phyloP scores from a whole-genome alignment of 2,113 vertebrate species.

The Oenanthe melanoleuca region DNA sequence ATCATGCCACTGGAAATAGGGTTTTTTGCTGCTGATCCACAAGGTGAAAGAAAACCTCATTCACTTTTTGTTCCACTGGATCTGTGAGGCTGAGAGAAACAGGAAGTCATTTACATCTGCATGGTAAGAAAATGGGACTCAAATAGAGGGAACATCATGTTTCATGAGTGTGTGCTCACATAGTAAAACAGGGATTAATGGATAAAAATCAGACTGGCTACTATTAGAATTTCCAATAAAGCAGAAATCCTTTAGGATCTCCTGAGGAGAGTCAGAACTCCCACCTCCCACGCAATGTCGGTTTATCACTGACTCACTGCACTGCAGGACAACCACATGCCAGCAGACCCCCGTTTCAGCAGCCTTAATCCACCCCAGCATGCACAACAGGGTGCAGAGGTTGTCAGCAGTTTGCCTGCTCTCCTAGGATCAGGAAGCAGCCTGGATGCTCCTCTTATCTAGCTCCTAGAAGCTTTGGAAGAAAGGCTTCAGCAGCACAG shows the following conservation, averaged over 20 bases:
- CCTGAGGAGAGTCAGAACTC: not conserved
- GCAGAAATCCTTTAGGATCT: not conserved
- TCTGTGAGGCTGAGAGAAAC: not conserved
- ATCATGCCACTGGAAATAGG: not conserved
- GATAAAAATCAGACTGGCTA: not conserved
- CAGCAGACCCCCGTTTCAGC: not conserved
- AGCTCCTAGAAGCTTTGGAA: constrained; percentile 14
- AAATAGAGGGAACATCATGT: not conserved
- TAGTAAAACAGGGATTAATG: not conserved
- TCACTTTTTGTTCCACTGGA: not conserved
- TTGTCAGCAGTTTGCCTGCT: not conserved
- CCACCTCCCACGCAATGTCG: not conserved
- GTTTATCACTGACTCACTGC: not conserved
- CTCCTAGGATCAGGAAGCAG: not conserved
- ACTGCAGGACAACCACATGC: not conserved
- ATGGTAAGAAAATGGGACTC: not conserved
- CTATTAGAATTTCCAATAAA: not conserved
- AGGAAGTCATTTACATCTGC: not conserved
- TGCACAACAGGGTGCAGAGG: not conserved
- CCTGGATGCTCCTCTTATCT: not conserved
- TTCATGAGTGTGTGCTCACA: not conserved
- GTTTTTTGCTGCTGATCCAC: not conserved
- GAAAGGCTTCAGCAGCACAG: constrained; percentile 18
- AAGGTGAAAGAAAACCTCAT: not conserved
- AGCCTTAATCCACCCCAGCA: not conserved